phyloP scores from a whole-genome alignment of 2,113 vertebrate species.

The Sinocyclocheilus anophthalmus region DNA sequence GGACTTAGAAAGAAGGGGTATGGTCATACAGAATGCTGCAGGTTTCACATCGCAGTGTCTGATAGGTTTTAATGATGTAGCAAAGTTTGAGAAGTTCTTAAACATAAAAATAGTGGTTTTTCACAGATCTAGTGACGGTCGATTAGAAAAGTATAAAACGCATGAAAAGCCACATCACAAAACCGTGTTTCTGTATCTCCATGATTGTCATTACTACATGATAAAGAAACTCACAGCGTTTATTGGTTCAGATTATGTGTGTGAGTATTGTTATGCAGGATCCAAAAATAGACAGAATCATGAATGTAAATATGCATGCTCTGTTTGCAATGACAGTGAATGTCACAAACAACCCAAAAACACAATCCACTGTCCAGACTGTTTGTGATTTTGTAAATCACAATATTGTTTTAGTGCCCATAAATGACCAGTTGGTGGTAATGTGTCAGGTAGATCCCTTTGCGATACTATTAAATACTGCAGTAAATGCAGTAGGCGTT shows the following conservation, averaged over 20 bases:
- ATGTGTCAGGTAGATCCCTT: too few species aligned
- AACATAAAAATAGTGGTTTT: background rate
- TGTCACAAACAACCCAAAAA: background rate
- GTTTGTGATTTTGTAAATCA: background rate
- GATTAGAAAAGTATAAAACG: background rate
- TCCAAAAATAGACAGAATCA: background rate
- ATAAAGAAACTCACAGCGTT: background rate
- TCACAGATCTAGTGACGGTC: background rate
- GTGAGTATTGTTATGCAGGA: too few species aligned
- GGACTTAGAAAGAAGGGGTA: too few species aligned
- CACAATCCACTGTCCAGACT: background rate
- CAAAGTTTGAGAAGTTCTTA: too few species aligned
- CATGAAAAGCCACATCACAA: background rate
- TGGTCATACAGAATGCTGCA: too few species aligned
- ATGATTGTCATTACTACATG: conserved; percentile 2
- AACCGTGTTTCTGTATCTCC: background rate
- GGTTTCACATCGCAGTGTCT: too few species aligned
- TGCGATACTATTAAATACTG: too few species aligned
- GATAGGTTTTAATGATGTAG: too few species aligned
- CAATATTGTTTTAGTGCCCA: background rate
- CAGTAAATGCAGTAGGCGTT: background rate
- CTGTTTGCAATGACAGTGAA: background rate
- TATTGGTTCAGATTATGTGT: too few species aligned
- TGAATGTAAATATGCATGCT: background rate
- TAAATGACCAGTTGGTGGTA: background rate